Conservation (phyloP, 2,888 invertebrate genomes). For the Andrena flavipes region DNA sequence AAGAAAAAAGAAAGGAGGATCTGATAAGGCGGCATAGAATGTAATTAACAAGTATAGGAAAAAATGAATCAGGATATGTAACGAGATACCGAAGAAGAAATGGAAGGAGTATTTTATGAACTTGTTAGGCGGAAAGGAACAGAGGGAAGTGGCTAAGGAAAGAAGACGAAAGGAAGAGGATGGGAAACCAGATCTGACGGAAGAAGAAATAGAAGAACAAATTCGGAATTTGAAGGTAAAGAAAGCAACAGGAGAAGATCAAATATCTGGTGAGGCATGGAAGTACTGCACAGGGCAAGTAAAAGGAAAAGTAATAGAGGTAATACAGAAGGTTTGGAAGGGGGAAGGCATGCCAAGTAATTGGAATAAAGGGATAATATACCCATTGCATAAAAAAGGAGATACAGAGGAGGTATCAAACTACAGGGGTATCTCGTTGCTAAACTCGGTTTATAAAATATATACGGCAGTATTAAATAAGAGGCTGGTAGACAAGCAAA, state of each 20-base stretch:
- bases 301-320: background rate
- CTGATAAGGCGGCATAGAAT: background rate
- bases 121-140: background rate
- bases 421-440: too few relatives aligned
- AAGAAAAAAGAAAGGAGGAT: too few relatives aligned
- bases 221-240: background rate
- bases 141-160: background rate
- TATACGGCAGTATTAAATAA: background rate
- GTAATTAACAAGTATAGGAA: constrained; percentile 2
- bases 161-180: background rate
- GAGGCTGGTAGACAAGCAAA: background rate
- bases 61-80: background rate
- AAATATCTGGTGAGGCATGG: background rate
- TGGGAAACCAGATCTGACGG: background rate
- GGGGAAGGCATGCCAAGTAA: constrained; percentile 4
- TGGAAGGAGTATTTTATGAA: constrained; percentile 13
- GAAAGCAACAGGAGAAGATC: background rate
- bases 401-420: constrained; percentile 1
- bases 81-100: background rate
- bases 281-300: background rate
- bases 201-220: background rate
- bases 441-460: too few relatives aligned
- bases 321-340: background rate
- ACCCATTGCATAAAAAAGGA: background rate
- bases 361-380: constrained; percentile 1